These are phyloP conservation scores for Trachelus stipa DNA, from an alignment of 2,888 invertebrate genomes.

Conservation along the genomic window DNA sequence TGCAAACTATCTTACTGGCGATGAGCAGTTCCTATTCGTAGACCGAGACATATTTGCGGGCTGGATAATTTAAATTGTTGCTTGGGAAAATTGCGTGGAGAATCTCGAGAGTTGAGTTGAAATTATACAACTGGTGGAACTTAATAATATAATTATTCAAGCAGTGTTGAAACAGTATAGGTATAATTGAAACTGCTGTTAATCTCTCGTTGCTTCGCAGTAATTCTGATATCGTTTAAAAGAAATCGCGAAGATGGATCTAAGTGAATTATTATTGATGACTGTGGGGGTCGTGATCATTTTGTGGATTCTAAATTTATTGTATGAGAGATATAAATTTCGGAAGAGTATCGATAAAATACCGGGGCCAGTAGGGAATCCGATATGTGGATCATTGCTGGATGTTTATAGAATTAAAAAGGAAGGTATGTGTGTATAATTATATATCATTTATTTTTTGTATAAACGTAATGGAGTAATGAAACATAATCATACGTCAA, in stretches of 20 bases:
- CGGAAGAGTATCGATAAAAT: conserved; percentile 33
- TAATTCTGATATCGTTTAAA: neutral
- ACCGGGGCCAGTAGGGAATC: conserved; percentile 39
- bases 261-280: conserved; percentile 12
- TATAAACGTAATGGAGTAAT: conserved; percentile 13
- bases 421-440: conserved; percentile 33
- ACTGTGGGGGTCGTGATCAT: conserved; percentile 14
- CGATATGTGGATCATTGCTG: conserved; percentile 37
- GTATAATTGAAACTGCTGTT: neutral
- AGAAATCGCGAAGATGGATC: neutral
- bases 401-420: conserved; percentile 22
- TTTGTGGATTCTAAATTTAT: conserved; percentile 12
- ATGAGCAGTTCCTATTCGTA: neutral
- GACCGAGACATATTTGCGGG: neutral
- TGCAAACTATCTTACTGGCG: neutral
- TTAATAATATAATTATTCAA: neutral
- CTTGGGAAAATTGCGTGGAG: neutral
- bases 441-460: neutral
- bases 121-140: neutral
- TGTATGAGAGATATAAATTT: conserved; percentile 28
- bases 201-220: neutral
- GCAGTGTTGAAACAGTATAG: no score
- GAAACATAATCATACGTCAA: neutral
- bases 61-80: neutral
- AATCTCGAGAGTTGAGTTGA: neutral